phyloP scores from a whole-genome alignment of 1,140 invertebrate species.

The Drosophila orosa region DNA sequence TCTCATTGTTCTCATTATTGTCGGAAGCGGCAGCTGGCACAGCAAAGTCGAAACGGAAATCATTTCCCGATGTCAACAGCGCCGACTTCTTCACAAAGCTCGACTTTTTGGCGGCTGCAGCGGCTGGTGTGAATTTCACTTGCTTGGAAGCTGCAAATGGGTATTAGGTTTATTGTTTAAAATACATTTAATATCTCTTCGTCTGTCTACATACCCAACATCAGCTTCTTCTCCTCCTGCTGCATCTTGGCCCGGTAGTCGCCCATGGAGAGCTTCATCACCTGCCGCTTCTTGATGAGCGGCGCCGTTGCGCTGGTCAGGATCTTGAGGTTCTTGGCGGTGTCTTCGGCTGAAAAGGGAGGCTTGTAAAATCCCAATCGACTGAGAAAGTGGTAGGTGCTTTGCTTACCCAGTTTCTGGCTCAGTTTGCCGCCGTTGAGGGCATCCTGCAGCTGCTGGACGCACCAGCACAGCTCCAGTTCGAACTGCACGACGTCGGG shows the following conservation, averaged over 20 bases:
- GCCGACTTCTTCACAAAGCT: constrained; percentile 86
- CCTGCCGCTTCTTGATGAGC: constrained; percentile 88
- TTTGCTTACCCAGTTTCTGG: constrained; percentile 85
- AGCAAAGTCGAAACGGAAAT: constrained; percentile 85
- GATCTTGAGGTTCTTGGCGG: constrained; percentile 87
- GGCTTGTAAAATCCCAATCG: too few species aligned
- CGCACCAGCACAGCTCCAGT: constrained; percentile 90
- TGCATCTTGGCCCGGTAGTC: constrained; percentile 91
- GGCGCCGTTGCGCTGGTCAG: constrained; percentile 88
- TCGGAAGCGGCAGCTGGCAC: constrained; percentile 15
- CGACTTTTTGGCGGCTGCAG: constrained; percentile 85
- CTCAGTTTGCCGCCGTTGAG: constrained; percentile 87
- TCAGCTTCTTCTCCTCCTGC: constrained; percentile 88
- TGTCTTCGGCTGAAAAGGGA: constrained; percentile 86
- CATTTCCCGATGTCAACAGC: constrained; percentile 68
- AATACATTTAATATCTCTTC: too few species aligned
- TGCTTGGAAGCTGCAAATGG: constrained; percentile 67
- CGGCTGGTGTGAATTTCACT: constrained; percentile 84
- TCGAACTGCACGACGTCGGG: constrained; percentile 87
- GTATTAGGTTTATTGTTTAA: not conserved
- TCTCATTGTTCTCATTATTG: constrained; percentile 28
- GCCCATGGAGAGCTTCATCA: constrained; percentile 90
- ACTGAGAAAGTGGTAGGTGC: not conserved
- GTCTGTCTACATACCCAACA: constrained; percentile 81
- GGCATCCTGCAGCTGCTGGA: constrained; percentile 88